Conservation (phyloP, 2,797 vertebrate species). For the Neosalanx taihuensis region DNA sequence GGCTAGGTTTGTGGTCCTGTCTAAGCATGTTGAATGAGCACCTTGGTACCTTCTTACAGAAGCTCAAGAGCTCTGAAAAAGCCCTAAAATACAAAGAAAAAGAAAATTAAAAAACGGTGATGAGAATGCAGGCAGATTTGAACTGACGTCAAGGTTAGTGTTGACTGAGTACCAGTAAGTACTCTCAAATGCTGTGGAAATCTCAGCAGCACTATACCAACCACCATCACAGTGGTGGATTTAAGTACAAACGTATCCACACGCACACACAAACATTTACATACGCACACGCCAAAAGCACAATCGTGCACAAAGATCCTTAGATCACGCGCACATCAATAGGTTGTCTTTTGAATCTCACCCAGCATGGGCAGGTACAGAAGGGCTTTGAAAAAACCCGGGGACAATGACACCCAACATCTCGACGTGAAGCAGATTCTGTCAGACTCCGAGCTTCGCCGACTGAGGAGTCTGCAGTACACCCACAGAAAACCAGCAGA, state of each 20-base stretch:
- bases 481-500: too few relatives aligned
- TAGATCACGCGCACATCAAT: conserved; percentile 61
- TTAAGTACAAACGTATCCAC: conserved; percentile 16
- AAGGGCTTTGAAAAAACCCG: neutral
- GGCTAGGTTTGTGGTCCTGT: too few relatives aligned
- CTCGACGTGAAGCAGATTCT: neutral
- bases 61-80: too few relatives aligned
- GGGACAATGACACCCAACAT: conserved; percentile 44
- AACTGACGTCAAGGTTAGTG: too few relatives aligned
- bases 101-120: neutral
- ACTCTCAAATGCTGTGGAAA: too few relatives aligned
- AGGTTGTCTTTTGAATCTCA: conserved; percentile 54
- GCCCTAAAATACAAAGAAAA: neutral
- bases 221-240: too few relatives aligned
- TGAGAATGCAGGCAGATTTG: neutral
- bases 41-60: too few relatives aligned
- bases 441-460: neutral
- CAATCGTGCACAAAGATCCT: conserved; percentile 22
- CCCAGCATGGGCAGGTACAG: conserved; percentile 35
- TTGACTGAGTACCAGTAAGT: too few relatives aligned
- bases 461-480: conserved; percentile 10
- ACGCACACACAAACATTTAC: neutral
- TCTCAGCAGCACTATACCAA: too few relatives aligned
- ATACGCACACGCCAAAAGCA: neutral
- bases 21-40: too few relatives aligned